A percentile compares a stretch with the other conserved stretches of the same genome.
Conservation (phyloP, 2,888 invertebrate genomes). For the Sarcophaga subvicina region DNA sequence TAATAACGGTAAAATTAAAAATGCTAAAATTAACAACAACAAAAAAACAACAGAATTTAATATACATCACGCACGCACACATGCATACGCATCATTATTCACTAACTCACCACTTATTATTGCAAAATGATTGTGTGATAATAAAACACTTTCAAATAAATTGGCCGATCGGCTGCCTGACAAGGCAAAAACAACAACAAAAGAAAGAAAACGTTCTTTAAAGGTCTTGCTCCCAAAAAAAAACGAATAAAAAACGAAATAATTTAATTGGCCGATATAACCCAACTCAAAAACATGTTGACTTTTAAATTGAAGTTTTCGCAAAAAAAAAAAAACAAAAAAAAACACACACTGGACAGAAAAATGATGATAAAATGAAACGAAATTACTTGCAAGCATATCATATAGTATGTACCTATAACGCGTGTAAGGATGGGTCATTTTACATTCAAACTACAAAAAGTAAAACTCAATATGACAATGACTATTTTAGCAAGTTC, state of each 20-base stretch:
- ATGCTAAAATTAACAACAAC: slow-evolving; percentile 8
- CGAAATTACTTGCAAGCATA: background rate
- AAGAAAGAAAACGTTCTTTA: background rate
- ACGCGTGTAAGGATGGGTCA: background rate
- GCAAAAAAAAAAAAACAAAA: slow-evolving; percentile 10
- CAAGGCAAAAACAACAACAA: background rate
- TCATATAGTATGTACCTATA: background rate
- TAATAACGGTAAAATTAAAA: slow-evolving; percentile 28
- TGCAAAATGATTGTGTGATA: background rate
- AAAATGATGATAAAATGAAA: background rate
- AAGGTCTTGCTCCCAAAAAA: slow-evolving; percentile 55
- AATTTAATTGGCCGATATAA: slow-evolving; percentile 60
- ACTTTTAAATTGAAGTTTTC: slow-evolving; percentile 58
- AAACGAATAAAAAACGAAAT: background rate
- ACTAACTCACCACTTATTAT: slow-evolving; percentile 18
- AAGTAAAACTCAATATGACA: too few species aligned
- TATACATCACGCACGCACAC: slow-evolving; percentile 33
- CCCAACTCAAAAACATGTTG: slow-evolving; percentile 53
- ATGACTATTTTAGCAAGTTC: too few species aligned
- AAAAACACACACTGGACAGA: too few species aligned
- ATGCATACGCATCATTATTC: slow-evolving; percentile 34
- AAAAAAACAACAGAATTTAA: slow-evolving; percentile 25
- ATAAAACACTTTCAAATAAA: slow-evolving; percentile 50
- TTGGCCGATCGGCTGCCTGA: slow-evolving; percentile 25
- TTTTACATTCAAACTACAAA: background rate